Percentiles rank a stretch among this genome's conserved stretches.
Evolutionary conservation across 2,797 vertebrate species (phyloP).

Genomic region (Siniperca undulata): DNA sequence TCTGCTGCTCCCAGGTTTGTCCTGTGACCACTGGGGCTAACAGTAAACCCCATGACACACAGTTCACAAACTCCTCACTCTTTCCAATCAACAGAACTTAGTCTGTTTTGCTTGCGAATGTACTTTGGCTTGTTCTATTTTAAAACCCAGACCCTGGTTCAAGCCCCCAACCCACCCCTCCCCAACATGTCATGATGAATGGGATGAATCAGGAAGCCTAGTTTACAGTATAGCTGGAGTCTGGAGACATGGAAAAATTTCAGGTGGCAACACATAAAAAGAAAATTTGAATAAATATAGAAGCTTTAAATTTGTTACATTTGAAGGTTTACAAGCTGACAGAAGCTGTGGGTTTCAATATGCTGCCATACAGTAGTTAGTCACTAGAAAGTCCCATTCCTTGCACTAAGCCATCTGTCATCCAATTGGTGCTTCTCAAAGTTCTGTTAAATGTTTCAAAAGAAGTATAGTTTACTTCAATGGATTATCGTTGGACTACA

Average conservation of each 20-base stretch:
- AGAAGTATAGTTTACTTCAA: not conserved
- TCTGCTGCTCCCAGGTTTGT: conserved; percentile 76
- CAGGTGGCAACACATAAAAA: conserved; percentile 71
- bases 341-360: conserved; percentile 10
- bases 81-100: conserved; percentile 87
- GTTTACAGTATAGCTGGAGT: conserved; percentile 80
- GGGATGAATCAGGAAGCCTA: conserved; percentile 78
- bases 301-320: conserved; percentile 43
- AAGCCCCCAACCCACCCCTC: conserved; percentile 67
- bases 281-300: conserved; percentile 45
- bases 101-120: conserved; percentile 86
- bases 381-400: conserved; percentile 5
- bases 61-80: conserved; percentile 88
- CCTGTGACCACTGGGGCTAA: conserved; percentile 79
- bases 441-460: conserved; percentile 4
- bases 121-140: conserved; percentile 89
- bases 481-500: not conserved
- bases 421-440: conserved; percentile 15
- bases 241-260: conserved; percentile 82
- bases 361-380: not conserved
- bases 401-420: conserved; percentile 1
- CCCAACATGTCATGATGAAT: conserved; percentile 78
- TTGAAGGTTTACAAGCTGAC: conserved; percentile 19
- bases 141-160: conserved; percentile 81
- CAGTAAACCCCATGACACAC: conserved; percentile 85